phyloP scores from a whole-genome alignment of 2,797 vertebrate species.

The Trematomus bernacchii region DNA sequence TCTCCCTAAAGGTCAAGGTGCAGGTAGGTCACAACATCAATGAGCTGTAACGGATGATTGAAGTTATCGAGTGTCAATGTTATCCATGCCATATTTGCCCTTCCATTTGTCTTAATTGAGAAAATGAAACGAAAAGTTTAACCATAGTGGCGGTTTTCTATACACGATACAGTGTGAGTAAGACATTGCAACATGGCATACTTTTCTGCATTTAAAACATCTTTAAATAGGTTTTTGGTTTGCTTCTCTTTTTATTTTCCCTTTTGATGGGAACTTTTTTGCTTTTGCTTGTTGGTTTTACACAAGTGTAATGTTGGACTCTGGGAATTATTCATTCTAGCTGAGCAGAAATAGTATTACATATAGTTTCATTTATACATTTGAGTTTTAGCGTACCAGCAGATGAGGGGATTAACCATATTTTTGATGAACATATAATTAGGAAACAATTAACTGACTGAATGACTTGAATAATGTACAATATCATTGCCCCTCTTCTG shows the following conservation, averaged over 20 bases:
- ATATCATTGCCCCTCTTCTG: conserved; percentile 1
- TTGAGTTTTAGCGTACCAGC: not conserved
- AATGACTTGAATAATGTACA: not conserved
- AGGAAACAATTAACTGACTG: not conserved
- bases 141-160: not conserved
- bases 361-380: not conserved
- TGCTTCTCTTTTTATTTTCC: no score
- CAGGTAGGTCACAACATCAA: conserved; percentile 77
- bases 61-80: not conserved
- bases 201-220: not conserved
- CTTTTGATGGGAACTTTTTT: no score
- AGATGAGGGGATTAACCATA: not conserved
- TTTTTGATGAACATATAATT: not conserved
- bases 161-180: not conserved
- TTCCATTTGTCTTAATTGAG: not conserved
- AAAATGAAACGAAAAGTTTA: not conserved
- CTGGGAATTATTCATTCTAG: not conserved
- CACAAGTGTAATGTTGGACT: not conserved
- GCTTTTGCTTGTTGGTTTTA: not conserved
- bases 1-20: conserved; percentile 81
- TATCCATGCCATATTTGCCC: not conserved
- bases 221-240: no score
- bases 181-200: not conserved
- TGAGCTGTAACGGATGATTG: not conserved
- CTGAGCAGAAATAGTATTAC: not conserved